Evolutionary conservation across 2,888 invertebrate genomes (phyloP), one percentile per base, ranked within the genome.

Genomic region (Melanotus villosus): DNA sequence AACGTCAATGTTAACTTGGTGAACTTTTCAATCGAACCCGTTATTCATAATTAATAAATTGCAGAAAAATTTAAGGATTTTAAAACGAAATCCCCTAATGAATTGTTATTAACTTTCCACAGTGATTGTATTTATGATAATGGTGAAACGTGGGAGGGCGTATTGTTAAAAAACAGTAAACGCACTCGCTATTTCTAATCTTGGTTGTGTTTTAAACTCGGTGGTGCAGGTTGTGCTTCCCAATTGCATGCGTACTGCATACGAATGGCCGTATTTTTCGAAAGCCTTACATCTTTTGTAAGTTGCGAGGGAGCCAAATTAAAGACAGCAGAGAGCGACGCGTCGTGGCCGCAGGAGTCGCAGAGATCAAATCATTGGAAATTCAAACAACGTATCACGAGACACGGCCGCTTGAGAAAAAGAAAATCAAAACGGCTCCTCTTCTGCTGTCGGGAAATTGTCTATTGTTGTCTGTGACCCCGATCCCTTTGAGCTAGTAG

Each of bases 381-480:
- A 80, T 80, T 80, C 80, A 79, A 78, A 76, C 74, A 76, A 76
- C 77, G 80, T 80, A 77, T 80, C 77, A 73, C 66, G 75, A 68
- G 76, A 78, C 75, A 76, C 72, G 73, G 71, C 58, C 73, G 71
- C 67, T 63, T 41, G 72, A 72, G 73, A 73, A 75, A 76, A 77
- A 77, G 75, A 78, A 78, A 79, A 80, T 79, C 77, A 76, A 74
- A 78, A 78, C 76, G 74, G 69, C 60, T 70, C 74, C 73, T 76
- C 75, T 74, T 73, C 72, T 71, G 67, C 71, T 74, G 76, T 72
- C 65, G 75, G 75, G 74, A 79, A 80, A 81, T 81, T 79, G 80
- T 80, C 78, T 76, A 80, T 80, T 80, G 81, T 81, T 79, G 81
- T 77, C 78, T 78, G 75, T 75, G 79, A 80, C 79, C 80, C 71